These are phyloP conservation scores for Esox masquinongy DNA, from an alignment of 2,797 vertebrate species.

Conservation along the genomic window DNA sequence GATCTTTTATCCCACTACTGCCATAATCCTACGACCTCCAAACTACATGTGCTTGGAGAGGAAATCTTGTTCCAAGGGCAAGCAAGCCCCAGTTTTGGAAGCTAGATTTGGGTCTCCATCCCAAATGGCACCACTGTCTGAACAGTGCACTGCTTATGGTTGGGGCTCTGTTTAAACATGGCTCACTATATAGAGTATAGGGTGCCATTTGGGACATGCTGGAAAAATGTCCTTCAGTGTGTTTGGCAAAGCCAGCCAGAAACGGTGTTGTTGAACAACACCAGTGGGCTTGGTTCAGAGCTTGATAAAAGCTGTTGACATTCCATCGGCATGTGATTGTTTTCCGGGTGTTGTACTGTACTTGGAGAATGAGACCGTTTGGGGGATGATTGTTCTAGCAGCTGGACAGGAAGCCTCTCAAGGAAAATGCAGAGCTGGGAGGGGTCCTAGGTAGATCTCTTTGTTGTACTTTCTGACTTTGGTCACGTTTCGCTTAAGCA, in stretches of 20 bases:
- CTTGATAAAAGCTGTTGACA: constrained; percentile 61
- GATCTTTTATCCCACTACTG: background rate
- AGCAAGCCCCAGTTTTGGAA: constrained; percentile 18
- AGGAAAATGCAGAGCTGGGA: constrained; percentile 68
- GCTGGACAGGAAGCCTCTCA: constrained; percentile 75
- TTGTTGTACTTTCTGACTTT: constrained; percentile 52
- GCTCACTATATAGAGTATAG: background rate
- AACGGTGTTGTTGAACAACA: constrained; percentile 9
- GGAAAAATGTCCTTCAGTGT: constrained; percentile 5
- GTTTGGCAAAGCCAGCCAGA: constrained; percentile 22
- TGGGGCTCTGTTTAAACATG: background rate
- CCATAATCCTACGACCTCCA: constrained; percentile 1
- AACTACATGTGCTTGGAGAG: constrained; percentile 27
- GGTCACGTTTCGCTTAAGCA: background rate
- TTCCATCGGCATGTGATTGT: constrained; percentile 53
- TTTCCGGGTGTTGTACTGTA: constrained; percentile 52
- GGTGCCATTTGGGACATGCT: background rate
- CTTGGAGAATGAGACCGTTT: constrained; percentile 60
- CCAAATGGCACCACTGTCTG: background rate
- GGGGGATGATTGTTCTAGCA: constrained; percentile 71
- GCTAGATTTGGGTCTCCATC: background rate
- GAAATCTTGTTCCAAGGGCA: constrained; percentile 31
- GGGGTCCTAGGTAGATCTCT: constrained; percentile 45
- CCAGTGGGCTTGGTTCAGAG: constrained; percentile 5
- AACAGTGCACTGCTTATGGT: background rate